Base-by-base conservation (phyloP, 2,888 invertebrate genomes). In the Yponomeuta sedellus region DNA sequence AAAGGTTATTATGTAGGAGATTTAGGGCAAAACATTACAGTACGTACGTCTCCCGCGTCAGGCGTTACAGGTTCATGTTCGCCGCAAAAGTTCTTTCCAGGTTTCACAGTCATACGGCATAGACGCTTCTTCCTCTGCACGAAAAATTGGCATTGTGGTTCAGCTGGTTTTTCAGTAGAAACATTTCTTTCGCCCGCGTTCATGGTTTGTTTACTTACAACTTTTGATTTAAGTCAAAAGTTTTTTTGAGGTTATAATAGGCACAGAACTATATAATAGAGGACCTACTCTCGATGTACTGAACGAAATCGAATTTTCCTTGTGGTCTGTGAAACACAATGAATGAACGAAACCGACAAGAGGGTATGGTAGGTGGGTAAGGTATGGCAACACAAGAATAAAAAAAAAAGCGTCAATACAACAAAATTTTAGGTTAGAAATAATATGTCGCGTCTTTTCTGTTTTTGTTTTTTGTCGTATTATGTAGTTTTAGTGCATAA, bases 101-200 rank as follows among this genome's bases (percentile, higher is more conserved):
- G 88, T 69, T 93, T 93, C 6, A 95, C 93, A 0, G 94, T 93
- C 95, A 96, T 96, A 71, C 95, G 94, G 76, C 96, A 96, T 69
- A 92, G 92, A 2, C 96, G 92, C 75, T 95, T 95, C 73, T 96
- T 96, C 34, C 95, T 90, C 52, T 89, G 75, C 0, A 96, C 94
- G 78, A 93, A 96, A 81, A 92, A 93, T 67, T 93, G 92, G 73
- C 95, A 95, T 71, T 91, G 93, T 56, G 81, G 81, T 25, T n/a
- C 40, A 16, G 16, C 52, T 58, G 10, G n/a, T 11, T 58, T 19
- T 59, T 65, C 52, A 59, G 28, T 16, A 52, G 44, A 52, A 16
- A 16, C 16, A 52, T 6, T 34, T n/a, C 56, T 52, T 57, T n/a
- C 25, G 4, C 22, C 10, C 22, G 1, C 22, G 28, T 66, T 65